phyloP scores from a whole-genome alignment of 2,797 vertebrate genomes.

The Etheostoma nigrum region DNA sequence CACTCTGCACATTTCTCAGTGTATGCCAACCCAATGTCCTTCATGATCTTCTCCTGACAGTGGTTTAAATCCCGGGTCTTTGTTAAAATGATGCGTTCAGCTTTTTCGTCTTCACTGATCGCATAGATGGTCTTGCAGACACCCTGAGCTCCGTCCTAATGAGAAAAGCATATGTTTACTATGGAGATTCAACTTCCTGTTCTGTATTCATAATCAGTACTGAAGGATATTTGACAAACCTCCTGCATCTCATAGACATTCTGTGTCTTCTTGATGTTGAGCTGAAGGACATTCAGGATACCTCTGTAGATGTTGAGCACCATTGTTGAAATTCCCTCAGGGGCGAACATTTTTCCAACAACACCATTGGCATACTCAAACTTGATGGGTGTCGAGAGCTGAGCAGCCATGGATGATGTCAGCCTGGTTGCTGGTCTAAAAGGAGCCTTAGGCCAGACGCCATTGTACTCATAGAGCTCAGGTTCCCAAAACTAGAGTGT shows the following conservation, averaged over 20 bases:
- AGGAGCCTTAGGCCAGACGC: conserved; percentile 77
- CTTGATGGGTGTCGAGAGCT: conserved; percentile 80
- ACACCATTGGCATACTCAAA: conserved; percentile 85
- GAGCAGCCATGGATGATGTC: conserved; percentile 71
- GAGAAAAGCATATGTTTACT: conserved; percentile 42
- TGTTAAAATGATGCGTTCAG: conserved; percentile 75
- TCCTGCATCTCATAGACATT: conserved; percentile 86
- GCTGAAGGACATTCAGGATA: conserved; percentile 82
- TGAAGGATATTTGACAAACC: conserved; percentile 70
- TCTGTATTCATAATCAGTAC: neutral
- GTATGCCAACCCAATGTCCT: conserved; percentile 83
- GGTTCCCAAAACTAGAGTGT: conserved; percentile 76
- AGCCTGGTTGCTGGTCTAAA: conserved; percentile 81
- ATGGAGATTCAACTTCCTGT: neutral
- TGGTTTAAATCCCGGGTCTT: conserved; percentile 86
- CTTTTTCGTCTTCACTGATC: conserved; percentile 78
- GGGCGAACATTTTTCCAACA: conserved; percentile 79
- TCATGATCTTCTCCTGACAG: conserved; percentile 81
- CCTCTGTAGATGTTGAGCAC: conserved; percentile 84
- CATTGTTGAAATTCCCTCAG: conserved; percentile 72
- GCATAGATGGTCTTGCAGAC: conserved; percentile 86
- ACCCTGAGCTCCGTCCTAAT: conserved; percentile 83
- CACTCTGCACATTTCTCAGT: conserved; percentile 79
- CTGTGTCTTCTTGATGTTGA: conserved; percentile 84
- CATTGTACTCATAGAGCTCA: conserved; percentile 84